These are phyloP conservation scores for Stomorhina lunata DNA, from an alignment of 2,888 invertebrate species.

Conservation along the genomic window DNA sequence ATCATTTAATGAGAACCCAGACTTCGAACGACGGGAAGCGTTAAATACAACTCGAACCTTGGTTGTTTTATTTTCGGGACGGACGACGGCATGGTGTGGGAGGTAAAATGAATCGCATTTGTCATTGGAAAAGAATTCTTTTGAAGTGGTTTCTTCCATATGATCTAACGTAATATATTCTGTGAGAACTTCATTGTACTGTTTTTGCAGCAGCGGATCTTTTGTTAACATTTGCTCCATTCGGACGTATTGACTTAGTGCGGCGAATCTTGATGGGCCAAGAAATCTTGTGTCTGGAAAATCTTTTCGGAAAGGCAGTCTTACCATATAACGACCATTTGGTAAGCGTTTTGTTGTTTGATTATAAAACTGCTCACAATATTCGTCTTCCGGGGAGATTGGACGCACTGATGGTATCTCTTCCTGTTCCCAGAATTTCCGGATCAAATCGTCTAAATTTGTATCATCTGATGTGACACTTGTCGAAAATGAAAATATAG, in stretches of 20 bases:
- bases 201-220: neutral
- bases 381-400: neutral
- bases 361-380: neutral
- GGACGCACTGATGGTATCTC: neutral
- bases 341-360: neutral
- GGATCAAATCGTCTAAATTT: neutral
- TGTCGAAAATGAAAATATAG: neutral
- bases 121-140: neutral
- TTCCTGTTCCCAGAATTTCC: neutral
- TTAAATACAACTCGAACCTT: slow-evolving; percentile 24
- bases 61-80: slow-evolving; percentile 18
- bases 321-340: slow-evolving; percentile 8
- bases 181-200: neutral
- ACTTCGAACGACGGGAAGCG: slow-evolving; percentile 8
- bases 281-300: neutral
- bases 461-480: neutral
- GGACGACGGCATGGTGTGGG: slow-evolving; percentile 21
- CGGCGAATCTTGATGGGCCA: neutral
- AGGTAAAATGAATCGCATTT: slow-evolving; percentile 7
- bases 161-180: slow-evolving; percentile 1
- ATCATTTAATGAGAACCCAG: slow-evolving; percentile 6
- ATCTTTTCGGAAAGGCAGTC: neutral
- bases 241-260: neutral
- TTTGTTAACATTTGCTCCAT: slow-evolving; percentile 24
- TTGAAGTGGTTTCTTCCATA: neutral